A percentile compares a stretch with the other conserved stretches of the same genome.
These are phyloP conservation scores for Epistrophe grossulariae DNA, from an alignment of 2,888 invertebrate genomes.

Conservation along the genomic window DNA sequence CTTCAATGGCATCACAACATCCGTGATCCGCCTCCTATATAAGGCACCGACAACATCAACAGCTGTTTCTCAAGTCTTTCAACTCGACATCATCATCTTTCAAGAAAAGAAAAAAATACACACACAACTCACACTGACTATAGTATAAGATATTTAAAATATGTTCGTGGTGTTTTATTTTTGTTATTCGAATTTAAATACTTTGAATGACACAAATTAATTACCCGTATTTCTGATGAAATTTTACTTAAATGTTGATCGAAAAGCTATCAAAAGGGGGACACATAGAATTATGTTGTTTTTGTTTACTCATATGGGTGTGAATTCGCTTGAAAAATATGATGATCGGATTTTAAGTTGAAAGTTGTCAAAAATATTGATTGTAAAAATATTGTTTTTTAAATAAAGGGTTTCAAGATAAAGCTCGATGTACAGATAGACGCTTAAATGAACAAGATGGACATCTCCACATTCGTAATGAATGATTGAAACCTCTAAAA, in stretches of 20 bases:
- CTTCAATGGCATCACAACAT: not conserved
- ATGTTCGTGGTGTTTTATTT: slow-evolving; percentile 37
- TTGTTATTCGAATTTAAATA: slow-evolving; percentile 69
- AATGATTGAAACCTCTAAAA: too few species aligned
- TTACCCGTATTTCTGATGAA: slow-evolving; percentile 61
- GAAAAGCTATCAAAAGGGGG: not conserved
- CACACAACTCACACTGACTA: slow-evolving; percentile 18
- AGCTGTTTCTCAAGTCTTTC: slow-evolving; percentile 8
- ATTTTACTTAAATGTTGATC: slow-evolving; percentile 77
- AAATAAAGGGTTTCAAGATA: too few species aligned
- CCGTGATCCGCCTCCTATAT: not conserved
- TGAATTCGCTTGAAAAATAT: too few species aligned
- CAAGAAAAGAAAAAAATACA: not conserved
- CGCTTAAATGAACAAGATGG: too few species aligned
- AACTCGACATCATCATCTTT: not conserved
- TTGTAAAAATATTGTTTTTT: too few species aligned
- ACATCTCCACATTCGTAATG: too few species aligned
- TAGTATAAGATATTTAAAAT: not conserved
- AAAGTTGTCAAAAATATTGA: too few species aligned
- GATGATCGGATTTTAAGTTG: too few species aligned
- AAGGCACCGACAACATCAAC: not conserved
- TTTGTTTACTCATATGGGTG: too few species aligned
- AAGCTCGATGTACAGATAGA: too few species aligned
- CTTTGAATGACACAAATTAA: slow-evolving; percentile 69
- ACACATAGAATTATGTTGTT: not conserved